Percentiles rank a stretch among this genome's conserved stretches.
These are phyloP conservation scores for Loriculus beryllinus DNA, from an alignment of 2,797 vertebrate genomes.

Conservation along the genomic window DNA sequence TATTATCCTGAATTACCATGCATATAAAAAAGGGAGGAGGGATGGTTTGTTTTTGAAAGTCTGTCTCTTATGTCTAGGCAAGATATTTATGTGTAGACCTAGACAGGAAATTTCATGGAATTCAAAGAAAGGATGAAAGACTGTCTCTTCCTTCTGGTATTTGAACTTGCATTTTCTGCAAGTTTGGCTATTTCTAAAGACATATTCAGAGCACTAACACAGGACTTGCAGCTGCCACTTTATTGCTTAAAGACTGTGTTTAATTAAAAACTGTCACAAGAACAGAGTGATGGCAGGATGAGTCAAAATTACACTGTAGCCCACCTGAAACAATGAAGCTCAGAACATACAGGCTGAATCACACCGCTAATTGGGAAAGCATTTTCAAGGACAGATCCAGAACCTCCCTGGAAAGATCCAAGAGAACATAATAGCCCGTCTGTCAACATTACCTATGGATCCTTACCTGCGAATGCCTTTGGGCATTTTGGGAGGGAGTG, in stretches of 20 bases:
- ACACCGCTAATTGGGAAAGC: not conserved
- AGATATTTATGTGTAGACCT: slow-evolving; percentile 18
- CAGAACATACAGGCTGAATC: not conserved
- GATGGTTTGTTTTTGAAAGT: not conserved
- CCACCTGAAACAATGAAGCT: slow-evolving; percentile 22
- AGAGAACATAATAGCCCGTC: not conserved
- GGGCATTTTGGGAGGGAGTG: not conserved
- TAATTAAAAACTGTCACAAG: slow-evolving; percentile 49
- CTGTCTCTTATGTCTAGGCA: not conserved
- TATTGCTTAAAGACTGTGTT: slow-evolving; percentile 55
- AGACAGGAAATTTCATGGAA: slow-evolving; percentile 41
- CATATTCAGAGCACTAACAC: slow-evolving; percentile 4
- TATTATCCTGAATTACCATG: not conserved
- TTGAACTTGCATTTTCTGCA: slow-evolving; percentile 46
- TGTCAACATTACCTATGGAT: not conserved
- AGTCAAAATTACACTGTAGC: slow-evolving; percentile 31
- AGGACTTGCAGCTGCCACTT: slow-evolving; percentile 25
- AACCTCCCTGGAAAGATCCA: not conserved
- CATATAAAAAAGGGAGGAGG: not conserved
- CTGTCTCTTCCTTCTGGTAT: slow-evolving; percentile 35
- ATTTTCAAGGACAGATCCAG: not conserved
- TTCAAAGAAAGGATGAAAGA: slow-evolving; percentile 51
- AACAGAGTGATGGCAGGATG: not conserved
- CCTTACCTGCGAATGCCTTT: not conserved
- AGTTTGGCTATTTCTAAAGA: slow-evolving; percentile 17